Conservation (phyloP, 2,113 vertebrate species). For the Paracanthobrama guichenoti region DNA sequence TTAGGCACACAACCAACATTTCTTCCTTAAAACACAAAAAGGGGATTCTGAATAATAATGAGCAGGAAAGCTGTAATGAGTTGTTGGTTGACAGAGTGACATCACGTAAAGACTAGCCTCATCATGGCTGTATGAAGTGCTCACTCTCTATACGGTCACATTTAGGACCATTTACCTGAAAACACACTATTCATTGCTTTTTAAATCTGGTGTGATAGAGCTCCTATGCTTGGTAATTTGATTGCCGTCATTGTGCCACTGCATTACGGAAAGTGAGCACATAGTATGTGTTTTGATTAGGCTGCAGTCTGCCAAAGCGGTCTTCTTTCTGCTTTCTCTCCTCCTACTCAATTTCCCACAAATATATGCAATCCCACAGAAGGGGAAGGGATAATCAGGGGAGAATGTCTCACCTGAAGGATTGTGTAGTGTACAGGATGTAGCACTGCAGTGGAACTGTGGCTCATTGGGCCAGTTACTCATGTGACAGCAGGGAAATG, state of each 20-base stretch:
- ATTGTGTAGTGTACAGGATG: background rate
- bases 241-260: conserved; percentile 60
- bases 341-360: conserved; percentile 25
- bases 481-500: conserved; percentile 28
- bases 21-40: background rate
- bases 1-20: background rate
- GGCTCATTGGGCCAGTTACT: conserved; percentile 41
- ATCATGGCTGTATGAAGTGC: background rate
- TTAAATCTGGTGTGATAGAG: conserved; percentile 65
- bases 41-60: background rate
- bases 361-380: conserved; percentile 9
- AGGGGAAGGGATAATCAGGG: conserved; percentile 2
- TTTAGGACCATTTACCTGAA: conserved; percentile 20
- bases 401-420: conserved; percentile 7
- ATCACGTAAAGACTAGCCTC: background rate
- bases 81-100: too few relatives aligned
- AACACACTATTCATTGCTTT: conserved; percentile 4
- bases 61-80: too few relatives aligned
- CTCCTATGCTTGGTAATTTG: conserved; percentile 70
- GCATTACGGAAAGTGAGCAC: conserved; percentile 58
- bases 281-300: conserved; percentile 71
- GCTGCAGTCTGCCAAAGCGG: conserved; percentile 58
- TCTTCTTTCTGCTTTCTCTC: conserved; percentile 46
- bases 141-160: background rate
- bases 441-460: conserved; percentile 5